These are phyloP conservation scores for Gryllus longicercus DNA, from an alignment of 2,888 invertebrate genomes.

Conservation along the genomic window DNA sequence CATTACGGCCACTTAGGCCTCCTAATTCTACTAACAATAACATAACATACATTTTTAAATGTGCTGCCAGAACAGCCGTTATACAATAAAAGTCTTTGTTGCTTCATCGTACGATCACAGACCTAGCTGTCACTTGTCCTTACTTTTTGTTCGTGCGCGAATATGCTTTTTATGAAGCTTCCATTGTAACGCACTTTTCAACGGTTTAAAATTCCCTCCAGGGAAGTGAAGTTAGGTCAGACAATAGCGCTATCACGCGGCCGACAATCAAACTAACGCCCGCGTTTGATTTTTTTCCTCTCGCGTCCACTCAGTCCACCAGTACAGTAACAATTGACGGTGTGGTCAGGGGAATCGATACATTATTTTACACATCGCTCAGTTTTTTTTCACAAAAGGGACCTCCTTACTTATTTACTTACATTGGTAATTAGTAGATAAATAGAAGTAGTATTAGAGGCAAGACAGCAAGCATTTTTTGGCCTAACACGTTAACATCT, in stretches of 20 bases:
- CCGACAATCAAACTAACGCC: too few species aligned
- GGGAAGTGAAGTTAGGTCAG: too few species aligned
- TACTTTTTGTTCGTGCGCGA: neutral
- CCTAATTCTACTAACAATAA: neutral
- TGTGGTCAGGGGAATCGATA: neutral
- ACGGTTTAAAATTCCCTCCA: too few species aligned
- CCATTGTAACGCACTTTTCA: too few species aligned
- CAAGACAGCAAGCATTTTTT: neutral
- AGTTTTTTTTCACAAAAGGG: neutral
- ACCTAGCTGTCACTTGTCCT: conserved; percentile 7
- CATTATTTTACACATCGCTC: neutral
- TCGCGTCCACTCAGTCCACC: too few species aligned
- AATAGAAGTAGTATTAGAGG: conserved; percentile 9
- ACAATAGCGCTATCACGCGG: too few species aligned
- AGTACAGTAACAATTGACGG: too few species aligned
- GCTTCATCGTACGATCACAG: neutral
- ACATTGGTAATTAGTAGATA: neutral
- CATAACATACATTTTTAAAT: neutral
- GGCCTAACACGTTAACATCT: neutral
- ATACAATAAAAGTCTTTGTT: neutral
- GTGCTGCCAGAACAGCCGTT: neutral
- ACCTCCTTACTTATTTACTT: neutral
- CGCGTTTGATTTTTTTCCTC: too few species aligned
- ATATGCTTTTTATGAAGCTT: too few species aligned
- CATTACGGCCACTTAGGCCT: neutral